Evolutionary conservation across 2,113 vertebrate species (phyloP).

Genomic region (Regulus satrapa): DNA sequence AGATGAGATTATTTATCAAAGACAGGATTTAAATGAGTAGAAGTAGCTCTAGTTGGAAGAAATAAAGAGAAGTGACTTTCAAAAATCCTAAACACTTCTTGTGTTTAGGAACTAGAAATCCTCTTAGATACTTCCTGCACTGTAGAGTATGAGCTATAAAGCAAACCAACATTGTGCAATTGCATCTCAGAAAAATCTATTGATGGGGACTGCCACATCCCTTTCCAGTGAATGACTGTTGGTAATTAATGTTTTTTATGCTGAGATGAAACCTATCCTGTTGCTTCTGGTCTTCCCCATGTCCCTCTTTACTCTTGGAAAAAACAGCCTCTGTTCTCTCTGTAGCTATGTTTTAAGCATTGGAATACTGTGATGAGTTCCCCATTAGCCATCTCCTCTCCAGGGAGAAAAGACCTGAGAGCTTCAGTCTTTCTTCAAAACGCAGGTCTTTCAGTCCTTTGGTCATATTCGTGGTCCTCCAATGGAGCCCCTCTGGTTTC

Average conservation of each 20-base stretch:
- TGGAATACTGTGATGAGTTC: not conserved
- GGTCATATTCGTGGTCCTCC: fast-evolving
- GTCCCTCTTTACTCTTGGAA: not conserved
- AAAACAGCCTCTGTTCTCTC: not conserved
- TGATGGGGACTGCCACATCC: not conserved
- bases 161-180: not conserved
- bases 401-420: not conserved
- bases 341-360: not conserved
- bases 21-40: not conserved
- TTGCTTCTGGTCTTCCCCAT: not conserved
- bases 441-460: not conserved
- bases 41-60: not conserved
- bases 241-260: not conserved
- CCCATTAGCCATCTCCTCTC: fast-evolving
- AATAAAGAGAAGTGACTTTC: not conserved
- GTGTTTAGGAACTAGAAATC: not conserved
- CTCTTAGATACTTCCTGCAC: not conserved
- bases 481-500: not conserved
- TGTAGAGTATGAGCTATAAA: not conserved
- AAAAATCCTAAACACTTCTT: not conserved
- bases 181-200: fast-evolving
- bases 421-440: not conserved
- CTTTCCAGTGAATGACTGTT: not conserved
- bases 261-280: not conserved
- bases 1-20: not conserved